Evolutionary conservation across 2,113 vertebrate species (phyloP).

Genomic region (Sebastes fasciatus): DNA sequence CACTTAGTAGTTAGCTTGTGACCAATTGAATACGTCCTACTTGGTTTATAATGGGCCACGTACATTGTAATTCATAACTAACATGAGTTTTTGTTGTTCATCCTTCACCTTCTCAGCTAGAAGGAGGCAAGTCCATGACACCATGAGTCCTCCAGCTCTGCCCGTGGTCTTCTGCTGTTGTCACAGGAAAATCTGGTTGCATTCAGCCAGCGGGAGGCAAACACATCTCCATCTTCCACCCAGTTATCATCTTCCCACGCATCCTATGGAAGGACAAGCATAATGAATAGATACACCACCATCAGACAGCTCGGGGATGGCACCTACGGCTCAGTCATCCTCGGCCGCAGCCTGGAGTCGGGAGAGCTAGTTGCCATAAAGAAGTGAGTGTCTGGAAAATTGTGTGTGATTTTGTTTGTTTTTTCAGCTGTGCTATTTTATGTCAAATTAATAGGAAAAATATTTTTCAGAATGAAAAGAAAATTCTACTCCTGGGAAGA

Average conservation of each 20-base stretch:
- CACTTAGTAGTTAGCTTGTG: not conserved
- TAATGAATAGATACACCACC: slow-evolving; percentile 95
- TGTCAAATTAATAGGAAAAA: not conserved
- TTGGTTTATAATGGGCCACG: not conserved
- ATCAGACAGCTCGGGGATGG: slow-evolving; percentile 97
- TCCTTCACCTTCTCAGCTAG: slow-evolving; percentile 46
- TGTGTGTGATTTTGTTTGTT: not conserved
- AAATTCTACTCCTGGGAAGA: slow-evolving; percentile 99
- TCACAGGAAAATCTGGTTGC: slow-evolving; percentile 92
- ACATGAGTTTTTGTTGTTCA: not conserved
- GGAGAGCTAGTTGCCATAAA: slow-evolving; percentile 97
- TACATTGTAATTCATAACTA: not conserved
- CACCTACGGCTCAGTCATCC: slow-evolving; percentile 95
- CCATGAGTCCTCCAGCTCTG: slow-evolving; percentile 87
- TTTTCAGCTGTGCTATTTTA: not conserved
- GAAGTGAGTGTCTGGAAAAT: slow-evolving; percentile 86
- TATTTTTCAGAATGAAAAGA: slow-evolving; percentile 92
- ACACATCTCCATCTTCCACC: slow-evolving; percentile 52
- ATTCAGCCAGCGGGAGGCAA: slow-evolving; percentile 77
- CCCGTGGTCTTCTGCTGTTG: slow-evolving; percentile 87
- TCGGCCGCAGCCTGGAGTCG: slow-evolving; percentile 94
- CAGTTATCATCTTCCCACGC: slow-evolving; percentile 41
- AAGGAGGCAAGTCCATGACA: slow-evolving; percentile 85
- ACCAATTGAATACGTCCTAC: not conserved
- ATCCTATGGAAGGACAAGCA: slow-evolving; percentile 81